These are phyloP conservation scores for Pagetopsis macropterus DNA, from an alignment of 2,797 vertebrate species.

Conservation along the genomic window DNA sequence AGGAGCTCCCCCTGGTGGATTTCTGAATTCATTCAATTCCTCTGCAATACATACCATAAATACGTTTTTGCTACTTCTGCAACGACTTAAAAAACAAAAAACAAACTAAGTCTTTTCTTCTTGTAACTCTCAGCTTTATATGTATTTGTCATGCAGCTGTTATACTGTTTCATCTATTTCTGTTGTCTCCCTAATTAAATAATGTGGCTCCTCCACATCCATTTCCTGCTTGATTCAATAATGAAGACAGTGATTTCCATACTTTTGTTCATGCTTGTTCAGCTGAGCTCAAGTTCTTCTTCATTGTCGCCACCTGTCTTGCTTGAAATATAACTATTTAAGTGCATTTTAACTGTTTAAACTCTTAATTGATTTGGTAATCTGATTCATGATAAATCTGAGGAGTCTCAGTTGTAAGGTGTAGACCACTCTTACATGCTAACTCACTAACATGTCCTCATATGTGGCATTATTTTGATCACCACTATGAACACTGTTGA, in stretches of 20 bases:
- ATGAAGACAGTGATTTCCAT: neutral
- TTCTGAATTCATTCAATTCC: conserved; percentile 9
- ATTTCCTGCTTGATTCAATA: neutral
- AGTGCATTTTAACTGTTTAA: neutral
- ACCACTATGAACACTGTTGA: neutral
- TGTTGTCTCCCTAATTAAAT: neutral
- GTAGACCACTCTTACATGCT: neutral
- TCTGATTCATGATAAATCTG: neutral
- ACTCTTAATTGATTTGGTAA: neutral
- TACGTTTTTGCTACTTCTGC: neutral
- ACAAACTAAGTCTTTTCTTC: neutral
- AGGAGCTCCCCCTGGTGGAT: conserved; percentile 73
- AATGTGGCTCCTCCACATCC: neutral
- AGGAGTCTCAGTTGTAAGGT: neutral
- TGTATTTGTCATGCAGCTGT: neutral
- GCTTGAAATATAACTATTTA: neutral
- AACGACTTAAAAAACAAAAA: neutral
- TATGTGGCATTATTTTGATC: neutral
- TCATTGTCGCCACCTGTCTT: neutral
- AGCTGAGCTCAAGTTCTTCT: neutral
- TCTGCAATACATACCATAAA: conserved; percentile 8
- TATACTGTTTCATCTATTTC: neutral
- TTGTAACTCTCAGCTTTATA: neutral
- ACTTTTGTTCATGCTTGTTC: neutral
- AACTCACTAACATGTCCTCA: neutral